phyloP scores from a whole-genome alignment of 2,113 vertebrate genomes.

The Brevimyrus niger region DNA sequence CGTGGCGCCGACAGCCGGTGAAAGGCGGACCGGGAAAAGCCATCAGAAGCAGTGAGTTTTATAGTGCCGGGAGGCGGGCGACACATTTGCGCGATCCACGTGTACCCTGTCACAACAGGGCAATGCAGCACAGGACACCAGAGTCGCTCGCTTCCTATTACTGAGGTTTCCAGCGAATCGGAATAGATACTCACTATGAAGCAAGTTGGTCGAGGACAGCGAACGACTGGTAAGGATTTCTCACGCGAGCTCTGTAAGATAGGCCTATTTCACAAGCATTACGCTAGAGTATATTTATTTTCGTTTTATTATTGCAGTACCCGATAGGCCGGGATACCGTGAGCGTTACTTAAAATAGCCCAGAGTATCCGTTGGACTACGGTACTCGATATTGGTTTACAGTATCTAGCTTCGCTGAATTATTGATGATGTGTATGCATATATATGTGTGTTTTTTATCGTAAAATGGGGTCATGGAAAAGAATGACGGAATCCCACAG shows the following conservation, averaged over 20 bases:
- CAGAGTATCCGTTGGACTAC: neutral
- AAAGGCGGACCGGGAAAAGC: neutral
- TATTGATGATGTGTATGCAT: neutral
- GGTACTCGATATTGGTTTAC: neutral
- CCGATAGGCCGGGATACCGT: neutral
- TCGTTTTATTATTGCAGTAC: neutral
- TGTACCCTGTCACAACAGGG: conserved; percentile 50
- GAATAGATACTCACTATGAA: neutral
- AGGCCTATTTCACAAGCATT: neutral
- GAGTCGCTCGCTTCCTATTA: neutral
- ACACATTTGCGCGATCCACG: conserved; percentile 44
- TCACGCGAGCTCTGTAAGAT: neutral
- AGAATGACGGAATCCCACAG: neutral
- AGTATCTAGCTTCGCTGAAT: neutral
- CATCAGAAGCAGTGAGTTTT: neutral
- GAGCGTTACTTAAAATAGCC: conserved; percentile 4
- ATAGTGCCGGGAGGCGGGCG: neutral
- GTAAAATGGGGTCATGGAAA: neutral
- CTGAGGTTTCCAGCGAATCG: neutral
- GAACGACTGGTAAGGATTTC: neutral
- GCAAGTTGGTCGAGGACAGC: neutral
- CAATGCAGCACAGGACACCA: conserved; percentile 48
- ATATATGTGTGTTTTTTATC: neutral
- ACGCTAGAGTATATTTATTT: neutral
- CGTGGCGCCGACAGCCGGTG: conserved; percentile 13